These are phyloP conservation scores for Tribolium castaneum DNA, from an alignment of 1,140 invertebrate species.

Conservation along the genomic window DNA sequence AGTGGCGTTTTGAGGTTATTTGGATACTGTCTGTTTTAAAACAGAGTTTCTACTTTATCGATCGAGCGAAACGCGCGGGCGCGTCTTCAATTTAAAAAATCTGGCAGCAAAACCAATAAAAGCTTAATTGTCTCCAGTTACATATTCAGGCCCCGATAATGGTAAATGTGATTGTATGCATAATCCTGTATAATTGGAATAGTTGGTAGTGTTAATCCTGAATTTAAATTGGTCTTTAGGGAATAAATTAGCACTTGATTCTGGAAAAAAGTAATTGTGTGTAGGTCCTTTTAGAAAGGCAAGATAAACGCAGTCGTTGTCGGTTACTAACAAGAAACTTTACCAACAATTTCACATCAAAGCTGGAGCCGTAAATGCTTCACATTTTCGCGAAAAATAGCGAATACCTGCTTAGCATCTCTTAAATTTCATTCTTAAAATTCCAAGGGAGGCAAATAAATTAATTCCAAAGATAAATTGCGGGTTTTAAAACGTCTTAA, in stretches of 20 bases:
- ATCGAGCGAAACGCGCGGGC: neutral
- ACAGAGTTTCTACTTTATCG: slow-evolving; percentile 17
- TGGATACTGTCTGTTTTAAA: neutral
- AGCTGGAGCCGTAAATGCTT: neutral
- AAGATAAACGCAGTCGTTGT: neutral
- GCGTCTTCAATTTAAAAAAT: neutral
- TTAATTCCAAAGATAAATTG: neutral
- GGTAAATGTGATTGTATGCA: neutral
- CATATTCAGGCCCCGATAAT: neutral
- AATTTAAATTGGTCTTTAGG: neutral
- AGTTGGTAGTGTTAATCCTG: neutral
- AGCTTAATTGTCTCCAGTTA: neutral
- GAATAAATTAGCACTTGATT: neutral
- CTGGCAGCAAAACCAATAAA: neutral
- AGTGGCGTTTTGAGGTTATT: slow-evolving; percentile 12
- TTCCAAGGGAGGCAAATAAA: neutral
- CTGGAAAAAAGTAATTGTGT: neutral
- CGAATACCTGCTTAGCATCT: neutral
- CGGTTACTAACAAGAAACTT: slow-evolving; percentile 4
- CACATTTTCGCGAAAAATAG: neutral
- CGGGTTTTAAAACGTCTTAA: neutral
- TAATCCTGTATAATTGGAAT: neutral
- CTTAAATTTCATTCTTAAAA: slow-evolving; percentile 12
- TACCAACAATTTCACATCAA: slow-evolving; percentile 29
- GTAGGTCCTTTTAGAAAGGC: neutral